Evolutionary conservation across 2,888 invertebrate species (phyloP), one percentile per base, ranked within the genome.

Genomic region (Drosophila nr. perissopoda): DNA sequence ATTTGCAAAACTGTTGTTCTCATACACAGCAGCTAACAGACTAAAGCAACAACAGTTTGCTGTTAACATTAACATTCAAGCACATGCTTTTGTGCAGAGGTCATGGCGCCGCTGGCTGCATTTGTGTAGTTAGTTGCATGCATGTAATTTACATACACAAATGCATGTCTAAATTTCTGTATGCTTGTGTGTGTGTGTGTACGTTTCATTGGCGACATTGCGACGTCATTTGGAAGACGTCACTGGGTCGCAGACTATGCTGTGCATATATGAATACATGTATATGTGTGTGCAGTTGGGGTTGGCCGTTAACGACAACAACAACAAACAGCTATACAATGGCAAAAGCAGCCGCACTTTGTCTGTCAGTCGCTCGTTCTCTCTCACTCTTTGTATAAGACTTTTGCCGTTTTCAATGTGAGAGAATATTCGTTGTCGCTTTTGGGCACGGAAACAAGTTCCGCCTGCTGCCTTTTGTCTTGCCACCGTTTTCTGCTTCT

Each of bases 351-450:
- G 31, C 21, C 52, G 48, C 31, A n/a, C 57, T 60, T 27, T 60
- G 18, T 59, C 40, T 51, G 3, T 31, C 38, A 31, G 49, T 38
- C 25, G 10, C 34, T 59, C 40, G 49, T 36, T 60, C 36, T 38
- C 34, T 58, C 29, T 21, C 33, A 54, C 13, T 49, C 5, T 53
- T 27, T n/a, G 49, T 42, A 54, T 46, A 77, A 77, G 70, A 66
- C 64, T 76, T 79, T 68, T 76, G 76, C 70, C 79, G 79, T 76
- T 79, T 79, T 79, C 65, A 77, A 77, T 79, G 74, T 79, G 79
- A 79, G 79, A 70, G 79, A 79, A 79, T 65, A 65, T 65, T 51
- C 29, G 42, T 36, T 11, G 36, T 36, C n/a, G 48, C 52, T 48
- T 54, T 42, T 49, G 53, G 67, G 56, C 34, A 65, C 67, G 58